Conservation (phyloP, 2,888 invertebrate genomes). For the Drosophila pseudotalamancana region DNA sequence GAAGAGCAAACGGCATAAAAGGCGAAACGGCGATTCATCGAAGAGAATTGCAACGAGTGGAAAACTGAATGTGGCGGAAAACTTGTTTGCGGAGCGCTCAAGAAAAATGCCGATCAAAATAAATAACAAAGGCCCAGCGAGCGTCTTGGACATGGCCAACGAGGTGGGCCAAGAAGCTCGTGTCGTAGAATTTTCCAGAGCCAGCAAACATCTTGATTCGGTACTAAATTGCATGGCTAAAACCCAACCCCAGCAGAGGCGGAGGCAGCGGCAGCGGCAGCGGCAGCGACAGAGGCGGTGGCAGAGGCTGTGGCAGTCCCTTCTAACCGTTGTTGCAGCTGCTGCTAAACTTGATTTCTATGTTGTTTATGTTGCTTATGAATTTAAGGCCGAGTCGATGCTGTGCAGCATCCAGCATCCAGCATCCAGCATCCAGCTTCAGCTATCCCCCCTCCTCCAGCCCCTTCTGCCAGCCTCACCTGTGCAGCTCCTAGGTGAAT, state of each 20-base stretch:
- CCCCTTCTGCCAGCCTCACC: background rate
- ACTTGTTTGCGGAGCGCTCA: slow-evolving; percentile 54
- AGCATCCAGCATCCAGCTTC: no score
- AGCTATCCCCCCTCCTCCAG: no score
- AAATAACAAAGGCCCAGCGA: slow-evolving; percentile 53
- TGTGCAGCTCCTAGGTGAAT: slow-evolving; percentile 42
- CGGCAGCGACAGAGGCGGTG: no score
- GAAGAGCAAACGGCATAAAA: background rate
- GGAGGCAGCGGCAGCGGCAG: no score
- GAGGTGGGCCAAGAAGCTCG: slow-evolving; percentile 26
- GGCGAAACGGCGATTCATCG: background rate
- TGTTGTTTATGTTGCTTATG: slow-evolving; percentile 56
- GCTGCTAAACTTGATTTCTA: slow-evolving; percentile 62
- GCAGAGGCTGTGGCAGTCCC: background rate
- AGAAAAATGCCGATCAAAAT: slow-evolving; percentile 65
- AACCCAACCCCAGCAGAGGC: no score
- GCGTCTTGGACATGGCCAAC: background rate
- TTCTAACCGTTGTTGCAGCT: slow-evolving; percentile 25
- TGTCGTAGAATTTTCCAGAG: slow-evolving; percentile 62
- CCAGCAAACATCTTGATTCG: slow-evolving; percentile 73
- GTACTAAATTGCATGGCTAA: slow-evolving; percentile 48
- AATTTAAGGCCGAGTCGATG: slow-evolving; percentile 39
- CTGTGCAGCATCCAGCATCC: slow-evolving; percentile 38
- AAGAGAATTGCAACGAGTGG: slow-evolving; percentile 3
- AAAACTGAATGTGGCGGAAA: slow-evolving; percentile 47